These are phyloP conservation scores for Entelurus aequoreus DNA, from an alignment of 2,113 vertebrate genomes.

Conservation along the genomic window DNA sequence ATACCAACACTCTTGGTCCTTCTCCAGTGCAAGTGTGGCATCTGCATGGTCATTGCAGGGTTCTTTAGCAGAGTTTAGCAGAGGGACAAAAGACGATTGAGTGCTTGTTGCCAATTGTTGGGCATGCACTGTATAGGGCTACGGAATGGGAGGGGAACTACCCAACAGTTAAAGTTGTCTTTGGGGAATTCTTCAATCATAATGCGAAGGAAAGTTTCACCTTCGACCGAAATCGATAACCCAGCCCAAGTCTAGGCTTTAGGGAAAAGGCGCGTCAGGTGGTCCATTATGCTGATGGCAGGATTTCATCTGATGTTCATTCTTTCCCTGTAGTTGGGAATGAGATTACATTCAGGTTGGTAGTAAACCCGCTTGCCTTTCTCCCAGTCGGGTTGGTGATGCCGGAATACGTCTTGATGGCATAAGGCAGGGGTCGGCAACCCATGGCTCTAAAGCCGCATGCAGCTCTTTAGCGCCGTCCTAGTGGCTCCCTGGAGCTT, in stretches of 20 bases:
- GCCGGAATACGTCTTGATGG: not conserved
- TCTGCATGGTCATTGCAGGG: not conserved
- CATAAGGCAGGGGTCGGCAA: no score
- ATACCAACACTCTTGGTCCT: conserved; percentile 1
- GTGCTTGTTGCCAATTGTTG: no score
- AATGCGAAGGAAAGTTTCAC: no score
- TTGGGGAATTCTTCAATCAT: no score
- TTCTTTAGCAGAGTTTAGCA: not conserved
- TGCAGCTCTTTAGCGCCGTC: no score
- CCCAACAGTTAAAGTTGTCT: no score
- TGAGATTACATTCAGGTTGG: not conserved
- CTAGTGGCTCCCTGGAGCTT: no score
- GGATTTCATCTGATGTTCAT: not conserved
- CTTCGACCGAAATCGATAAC: no score
- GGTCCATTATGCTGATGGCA: not conserved
- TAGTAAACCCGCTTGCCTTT: not conserved
- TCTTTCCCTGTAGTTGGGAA: not conserved
- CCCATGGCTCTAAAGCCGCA: no score
- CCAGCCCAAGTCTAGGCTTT: not conserved
- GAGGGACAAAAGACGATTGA: not conserved
- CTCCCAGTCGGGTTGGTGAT: not conserved
- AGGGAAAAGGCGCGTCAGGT: not conserved
- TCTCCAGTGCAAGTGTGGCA: not conserved
- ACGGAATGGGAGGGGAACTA: no score
- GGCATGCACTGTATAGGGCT: no score